phyloP scores from a whole-genome alignment of 2,888 invertebrate genomes.

The Aphelenchoides bicaudatus region DNA sequence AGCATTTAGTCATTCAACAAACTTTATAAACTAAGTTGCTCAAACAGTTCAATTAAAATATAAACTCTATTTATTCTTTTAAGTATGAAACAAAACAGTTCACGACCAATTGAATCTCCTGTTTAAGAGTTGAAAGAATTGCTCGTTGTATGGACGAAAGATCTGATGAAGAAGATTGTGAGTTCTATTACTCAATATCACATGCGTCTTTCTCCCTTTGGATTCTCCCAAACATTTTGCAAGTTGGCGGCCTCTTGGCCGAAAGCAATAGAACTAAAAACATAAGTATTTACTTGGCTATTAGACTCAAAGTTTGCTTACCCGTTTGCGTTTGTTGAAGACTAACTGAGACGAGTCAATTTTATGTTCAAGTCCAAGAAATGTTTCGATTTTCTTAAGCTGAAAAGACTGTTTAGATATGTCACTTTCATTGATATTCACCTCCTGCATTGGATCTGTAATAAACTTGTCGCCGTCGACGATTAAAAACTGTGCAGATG shows the following conservation, averaged over 20 bases:
- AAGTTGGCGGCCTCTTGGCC: constrained; percentile 19
- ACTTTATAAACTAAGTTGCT: too few species aligned
- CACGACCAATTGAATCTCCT: constrained; percentile 27
- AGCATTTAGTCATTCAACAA: too few species aligned
- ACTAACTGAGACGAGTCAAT: constrained; percentile 84
- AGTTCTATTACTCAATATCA: constrained; percentile 32
- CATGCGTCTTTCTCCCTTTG: constrained; percentile 51
- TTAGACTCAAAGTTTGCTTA: too few species aligned
- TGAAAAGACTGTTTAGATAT: constrained; percentile 27
- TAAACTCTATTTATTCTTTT: constrained; percentile 4
- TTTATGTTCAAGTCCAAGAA: constrained; percentile 72
- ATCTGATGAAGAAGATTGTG: constrained; percentile 28
- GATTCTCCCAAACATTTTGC: constrained; percentile 50
- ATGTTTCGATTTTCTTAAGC: constrained; percentile 79
- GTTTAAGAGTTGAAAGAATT: constrained; percentile 48
- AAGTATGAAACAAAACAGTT: not conserved
- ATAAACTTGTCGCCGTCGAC: constrained; percentile 90
- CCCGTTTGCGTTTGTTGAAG: constrained; percentile 93
- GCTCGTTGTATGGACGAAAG: constrained; percentile 43
- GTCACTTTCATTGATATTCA: constrained; percentile 11
- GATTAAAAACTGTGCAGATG: constrained; percentile 78
- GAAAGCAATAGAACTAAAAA: constrained; percentile 81
- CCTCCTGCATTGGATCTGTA: constrained; percentile 80
- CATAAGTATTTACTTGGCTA: too few species aligned
- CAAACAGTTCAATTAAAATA: not conserved